phyloP scores from a whole-genome alignment of 2,113 vertebrate species.

The Mesoclemmys tuberculata region DNA sequence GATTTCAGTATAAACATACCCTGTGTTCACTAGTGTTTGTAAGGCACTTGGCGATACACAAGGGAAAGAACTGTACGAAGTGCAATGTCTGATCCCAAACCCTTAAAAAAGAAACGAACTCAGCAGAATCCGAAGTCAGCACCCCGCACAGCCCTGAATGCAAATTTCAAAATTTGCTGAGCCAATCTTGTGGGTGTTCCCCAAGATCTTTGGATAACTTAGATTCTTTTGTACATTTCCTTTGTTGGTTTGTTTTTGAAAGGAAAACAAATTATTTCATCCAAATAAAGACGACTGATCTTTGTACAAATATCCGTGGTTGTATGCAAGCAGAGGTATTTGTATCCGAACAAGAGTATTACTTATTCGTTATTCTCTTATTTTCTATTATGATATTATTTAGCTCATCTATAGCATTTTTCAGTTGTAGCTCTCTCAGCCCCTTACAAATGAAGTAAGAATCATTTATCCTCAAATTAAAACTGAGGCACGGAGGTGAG shows the following conservation, averaged over 20 bases:
- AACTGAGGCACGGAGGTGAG: accelerated
- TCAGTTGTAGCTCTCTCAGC: not conserved
- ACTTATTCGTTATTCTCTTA: accelerated
- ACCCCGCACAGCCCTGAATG: not conserved
- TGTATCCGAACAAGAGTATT: accelerated
- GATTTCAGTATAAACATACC: not conserved
- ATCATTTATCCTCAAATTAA: accelerated
- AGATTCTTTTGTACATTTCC: not conserved
- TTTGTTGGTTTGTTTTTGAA: conserved; percentile 21
- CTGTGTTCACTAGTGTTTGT: not conserved
- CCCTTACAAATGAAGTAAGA: accelerated
- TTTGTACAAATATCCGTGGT: not conserved
- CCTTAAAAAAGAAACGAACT: accelerated
- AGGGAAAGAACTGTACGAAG: not conserved
- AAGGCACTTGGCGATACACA: not conserved
- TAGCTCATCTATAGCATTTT: not conserved
- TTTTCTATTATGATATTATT: not conserved
- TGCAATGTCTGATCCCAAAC: not conserved
- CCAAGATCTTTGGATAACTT: not conserved
- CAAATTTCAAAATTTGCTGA: not conserved
- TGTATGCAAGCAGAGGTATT: accelerated
- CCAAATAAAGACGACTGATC: conserved; percentile 15
- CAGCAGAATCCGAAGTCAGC: not conserved
- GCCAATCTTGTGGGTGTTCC: not conserved
- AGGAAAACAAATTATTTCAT: not conserved